These are phyloP conservation scores for Prionailurus viverrinus DNA, from an alignment of 2,113 vertebrate species.

Conservation along the genomic window DNA sequence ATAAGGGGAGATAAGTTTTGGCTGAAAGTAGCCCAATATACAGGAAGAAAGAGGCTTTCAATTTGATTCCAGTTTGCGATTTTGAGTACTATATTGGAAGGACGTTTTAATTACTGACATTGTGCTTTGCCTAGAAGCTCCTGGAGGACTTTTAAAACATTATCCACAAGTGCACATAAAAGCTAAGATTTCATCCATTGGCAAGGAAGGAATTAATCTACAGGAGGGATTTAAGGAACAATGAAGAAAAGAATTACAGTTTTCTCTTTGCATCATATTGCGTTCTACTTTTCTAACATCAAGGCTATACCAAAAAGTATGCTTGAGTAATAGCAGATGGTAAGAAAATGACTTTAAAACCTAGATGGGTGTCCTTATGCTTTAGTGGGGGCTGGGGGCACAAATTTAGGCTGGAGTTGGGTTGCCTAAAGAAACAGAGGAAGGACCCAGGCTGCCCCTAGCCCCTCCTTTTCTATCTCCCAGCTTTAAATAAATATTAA, in stretches of 20 bases:
- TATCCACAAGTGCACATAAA: neutral
- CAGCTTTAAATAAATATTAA: conserved; percentile 24
- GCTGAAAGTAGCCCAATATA: neutral
- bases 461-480: neutral
- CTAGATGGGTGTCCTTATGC: neutral
- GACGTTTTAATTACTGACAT: neutral
- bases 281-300: neutral
- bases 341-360: neutral
- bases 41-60: neutral
- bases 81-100: neutral
- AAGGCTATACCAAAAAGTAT: neutral
- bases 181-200: neutral
- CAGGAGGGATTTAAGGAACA: neutral
- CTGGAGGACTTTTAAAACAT: conserved; percentile 1
- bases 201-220: neutral
- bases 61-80: neutral
- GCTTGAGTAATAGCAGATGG: neutral
- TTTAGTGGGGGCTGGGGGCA: neutral
- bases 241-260: neutral
- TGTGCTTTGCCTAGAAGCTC: neutral
- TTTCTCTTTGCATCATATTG: neutral
- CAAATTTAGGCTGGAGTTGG: neutral
- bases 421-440: neutral
- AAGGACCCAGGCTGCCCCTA: neutral
- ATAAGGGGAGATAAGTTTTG: neutral